A percentile compares a stretch with the other conserved stretches of the same genome.
These are phyloP conservation scores for Phaenicophaeus curvirostris DNA, from an alignment of 2,797 vertebrate species.

Conservation along the genomic window DNA sequence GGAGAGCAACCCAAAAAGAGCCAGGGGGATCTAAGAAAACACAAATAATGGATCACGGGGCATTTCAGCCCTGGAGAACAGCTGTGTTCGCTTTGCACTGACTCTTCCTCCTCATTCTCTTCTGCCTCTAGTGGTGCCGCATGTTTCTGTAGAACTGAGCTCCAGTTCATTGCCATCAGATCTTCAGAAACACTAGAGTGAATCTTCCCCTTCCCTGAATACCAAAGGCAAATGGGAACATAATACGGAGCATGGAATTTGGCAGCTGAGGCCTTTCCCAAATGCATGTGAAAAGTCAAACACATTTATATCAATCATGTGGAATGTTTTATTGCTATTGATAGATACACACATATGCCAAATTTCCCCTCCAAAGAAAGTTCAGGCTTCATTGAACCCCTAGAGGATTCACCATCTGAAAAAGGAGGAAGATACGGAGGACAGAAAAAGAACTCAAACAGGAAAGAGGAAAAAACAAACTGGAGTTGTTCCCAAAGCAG, in stretches of 20 bases:
- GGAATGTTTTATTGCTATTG: background rate
- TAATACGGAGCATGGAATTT: background rate
- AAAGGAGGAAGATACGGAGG: background rate
- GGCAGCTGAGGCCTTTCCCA: background rate
- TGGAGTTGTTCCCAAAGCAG: background rate
- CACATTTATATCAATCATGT: background rate
- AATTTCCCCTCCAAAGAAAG: background rate
- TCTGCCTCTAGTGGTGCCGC: background rate
- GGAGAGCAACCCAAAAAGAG: background rate
- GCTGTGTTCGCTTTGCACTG: background rate
- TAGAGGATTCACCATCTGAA: background rate
- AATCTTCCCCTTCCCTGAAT: background rate
- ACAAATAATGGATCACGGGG: background rate
- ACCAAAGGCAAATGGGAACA: background rate
- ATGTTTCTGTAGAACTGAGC: background rate
- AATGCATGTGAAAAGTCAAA: background rate
- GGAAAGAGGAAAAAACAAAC: background rate
- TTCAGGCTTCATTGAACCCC: background rate
- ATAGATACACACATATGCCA: background rate
- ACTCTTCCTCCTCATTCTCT: background rate
- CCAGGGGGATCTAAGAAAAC: background rate
- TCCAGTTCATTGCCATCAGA: background rate
- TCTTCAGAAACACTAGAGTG: background rate
- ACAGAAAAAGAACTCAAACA: slow-evolving; percentile 5
- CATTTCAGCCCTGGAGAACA: background rate